A percentile compares a stretch with the other conserved stretches of the same genome.
These are phyloP conservation scores for Phortica okadai DNA, from an alignment of 2,888 invertebrate species.

Conservation along the genomic window DNA sequence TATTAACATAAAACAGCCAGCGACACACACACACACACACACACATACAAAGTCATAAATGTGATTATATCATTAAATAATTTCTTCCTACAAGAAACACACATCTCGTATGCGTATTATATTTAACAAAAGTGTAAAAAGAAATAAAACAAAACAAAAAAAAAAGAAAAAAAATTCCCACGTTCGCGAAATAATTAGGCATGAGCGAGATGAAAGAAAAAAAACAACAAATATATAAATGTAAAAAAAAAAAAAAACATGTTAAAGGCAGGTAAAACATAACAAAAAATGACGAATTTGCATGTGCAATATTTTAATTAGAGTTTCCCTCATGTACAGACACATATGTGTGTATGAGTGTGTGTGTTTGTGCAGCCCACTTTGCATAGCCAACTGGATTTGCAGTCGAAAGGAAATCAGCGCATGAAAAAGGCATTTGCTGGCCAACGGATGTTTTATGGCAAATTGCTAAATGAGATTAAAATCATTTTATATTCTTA, in stretches of 20 bases:
- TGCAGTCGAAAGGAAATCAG: slow-evolving; percentile 12
- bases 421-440: background rate
- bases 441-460: background rate
- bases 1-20: slow-evolving; percentile 61
- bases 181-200: slow-evolving; percentile 61
- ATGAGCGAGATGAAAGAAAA: background rate
- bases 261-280: background rate
- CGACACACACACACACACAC: background rate
- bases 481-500: no score
- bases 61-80: slow-evolving; percentile 20
- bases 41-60: background rate
- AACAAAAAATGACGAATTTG: background rate
- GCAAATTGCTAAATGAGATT: no score
- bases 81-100: background rate
- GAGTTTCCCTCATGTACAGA: background rate
- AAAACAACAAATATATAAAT: background rate
- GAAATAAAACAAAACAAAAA: no score
- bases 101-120: background rate
- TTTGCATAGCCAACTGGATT: background rate
- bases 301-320: slow-evolving; percentile 28
- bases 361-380: background rate
- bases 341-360: background rate
- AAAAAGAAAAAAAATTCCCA: slow-evolving; percentile 53
- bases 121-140: slow-evolving; percentile 57
- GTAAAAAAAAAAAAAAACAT: background rate